Base-by-base conservation (phyloP, 2,888 invertebrate species). In the Thymelicus lineola region DNA sequence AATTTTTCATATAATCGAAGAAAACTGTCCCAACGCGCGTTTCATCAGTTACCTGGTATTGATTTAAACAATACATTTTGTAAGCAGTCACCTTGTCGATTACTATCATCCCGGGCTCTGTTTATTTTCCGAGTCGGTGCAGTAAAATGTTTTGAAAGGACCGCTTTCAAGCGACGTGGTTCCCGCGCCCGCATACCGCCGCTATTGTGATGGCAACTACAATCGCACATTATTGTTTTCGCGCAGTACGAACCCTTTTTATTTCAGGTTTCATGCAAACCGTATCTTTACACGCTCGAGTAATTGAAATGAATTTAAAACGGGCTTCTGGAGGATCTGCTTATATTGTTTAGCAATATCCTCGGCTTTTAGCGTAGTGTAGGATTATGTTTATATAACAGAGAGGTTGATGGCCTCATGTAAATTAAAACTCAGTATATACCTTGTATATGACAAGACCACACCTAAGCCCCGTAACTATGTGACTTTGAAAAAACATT, bases 71-170 rank as follows among this genome's bases (percentile, higher is more conserved):
- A 77, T 77, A 81, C 36, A 75, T 79, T 77, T 81, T 83, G 85
- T 66, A 74, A 71, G 72, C 81, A 79, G 78, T 79, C 78, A 57
- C 57, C 57, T n/a, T 57, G 57, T 57, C 57, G 57, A 57, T 57
- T 57, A 55, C 55, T 48, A 57, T 57, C 36, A 57, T 35, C 57
- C 35, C 0, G 7, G 57, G 28, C 1, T 86, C 82, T 87, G 86
- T 89, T 90, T 91, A 88, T 89, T 90, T 90, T 89, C 82, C 85
- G 85, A 86, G 86, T 35, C 55, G 55, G n/a, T 81, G 77, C 86
- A 84, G 89, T 86, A 87, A 90, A 93, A 91, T 91, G 90, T 92
- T 92, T 91, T 92, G 91, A 91, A 92, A 90, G 93, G 90, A 90
- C 89, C 90, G 91, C 90, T 92, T 91, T 90, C 89, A 89, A 91